Conservation (phyloP, 2,797 vertebrate species). For the Tapirus indicus region DNA sequence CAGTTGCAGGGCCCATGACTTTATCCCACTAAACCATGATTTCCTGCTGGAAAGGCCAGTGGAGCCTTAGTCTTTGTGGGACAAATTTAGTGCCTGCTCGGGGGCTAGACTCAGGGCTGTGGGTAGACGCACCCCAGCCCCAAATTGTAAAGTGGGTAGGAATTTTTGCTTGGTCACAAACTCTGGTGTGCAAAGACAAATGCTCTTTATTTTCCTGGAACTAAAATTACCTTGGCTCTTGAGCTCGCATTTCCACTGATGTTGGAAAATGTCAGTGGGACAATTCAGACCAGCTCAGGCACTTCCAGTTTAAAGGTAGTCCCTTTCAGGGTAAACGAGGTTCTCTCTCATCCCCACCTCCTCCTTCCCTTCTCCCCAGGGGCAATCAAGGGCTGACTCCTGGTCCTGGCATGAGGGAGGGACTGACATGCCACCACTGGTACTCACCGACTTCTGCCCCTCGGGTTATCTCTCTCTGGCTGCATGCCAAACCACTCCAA, state of each 20-base stretch:
- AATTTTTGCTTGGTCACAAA: constrained; percentile 40
- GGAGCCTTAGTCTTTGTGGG: neutral
- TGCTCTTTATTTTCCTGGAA: constrained; percentile 56
- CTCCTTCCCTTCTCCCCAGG: neutral
- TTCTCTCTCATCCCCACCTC: neutral
- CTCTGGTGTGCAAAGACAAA: constrained; percentile 21
- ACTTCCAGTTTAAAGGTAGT: neutral
- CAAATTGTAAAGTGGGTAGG: neutral
- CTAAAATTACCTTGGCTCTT: constrained; percentile 21
- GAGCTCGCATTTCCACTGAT: neutral
- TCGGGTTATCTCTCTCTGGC: neutral
- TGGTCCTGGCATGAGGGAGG: neutral
- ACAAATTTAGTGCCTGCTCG: neutral
- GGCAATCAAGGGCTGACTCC: neutral
- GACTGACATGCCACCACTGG: neutral
- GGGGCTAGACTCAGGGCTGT: neutral
- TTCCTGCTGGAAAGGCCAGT: neutral
- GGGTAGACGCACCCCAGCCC: neutral
- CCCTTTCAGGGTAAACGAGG: neutral
- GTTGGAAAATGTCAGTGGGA: neutral
- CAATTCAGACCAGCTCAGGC: neutral
- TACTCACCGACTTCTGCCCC: neutral
- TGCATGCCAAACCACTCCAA: neutral
- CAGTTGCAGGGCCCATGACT: neutral
- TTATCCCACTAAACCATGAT: neutral